Evolutionary conservation across 2,113 vertebrate species (phyloP), one percentile per base, ranked within the genome.

Genomic region (Antechinus flavipes): DNA sequence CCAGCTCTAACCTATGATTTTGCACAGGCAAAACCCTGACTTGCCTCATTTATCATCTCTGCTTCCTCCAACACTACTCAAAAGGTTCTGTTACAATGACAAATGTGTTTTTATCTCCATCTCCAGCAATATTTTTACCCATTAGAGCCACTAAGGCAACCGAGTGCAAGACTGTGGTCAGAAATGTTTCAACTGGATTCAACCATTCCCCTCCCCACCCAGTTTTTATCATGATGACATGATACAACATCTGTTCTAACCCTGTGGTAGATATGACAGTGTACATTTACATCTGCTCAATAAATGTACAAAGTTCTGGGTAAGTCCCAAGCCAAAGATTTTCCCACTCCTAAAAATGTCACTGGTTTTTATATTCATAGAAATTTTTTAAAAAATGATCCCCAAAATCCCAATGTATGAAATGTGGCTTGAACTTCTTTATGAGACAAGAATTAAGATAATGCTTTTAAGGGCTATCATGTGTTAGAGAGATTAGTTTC

Each of bases 31-130:
- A 84, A 84, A 84, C 23, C n/a, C 61, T 5, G 19, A 84, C 35
- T 23, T 42, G 68, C 16, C 42, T 42, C 68, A 84, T 84, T 42
- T n/a, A 84, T 84, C 68, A 84, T 84, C 68, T 84, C 68, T 84
- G 68, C 7, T 84, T 84, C 68, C n/a, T 84, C 68, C 22, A 16
- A 84, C 68, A 84, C 68, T 84, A 35, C 68, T 16, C 68, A 42
- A 19, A 84, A 84, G n/a, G n/a, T 84, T 84, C 68, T 84, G 68
- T 84, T 84, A 84, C 68, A 84, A 84, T 84, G 68, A 84, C 68
- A 1, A 42, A 84, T 84, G n/a, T 84, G 68, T 84, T 84, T 84
- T 84, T 84, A 84, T 84, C 68, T 84, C 68, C 68, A 84, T 84
- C n/a, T 84, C 35, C 35, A 84, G 68, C n/a, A 84, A 84, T 84